phyloP scores from a whole-genome alignment of 2,888 invertebrate genomes.

The Drosophila incognita region DNA sequence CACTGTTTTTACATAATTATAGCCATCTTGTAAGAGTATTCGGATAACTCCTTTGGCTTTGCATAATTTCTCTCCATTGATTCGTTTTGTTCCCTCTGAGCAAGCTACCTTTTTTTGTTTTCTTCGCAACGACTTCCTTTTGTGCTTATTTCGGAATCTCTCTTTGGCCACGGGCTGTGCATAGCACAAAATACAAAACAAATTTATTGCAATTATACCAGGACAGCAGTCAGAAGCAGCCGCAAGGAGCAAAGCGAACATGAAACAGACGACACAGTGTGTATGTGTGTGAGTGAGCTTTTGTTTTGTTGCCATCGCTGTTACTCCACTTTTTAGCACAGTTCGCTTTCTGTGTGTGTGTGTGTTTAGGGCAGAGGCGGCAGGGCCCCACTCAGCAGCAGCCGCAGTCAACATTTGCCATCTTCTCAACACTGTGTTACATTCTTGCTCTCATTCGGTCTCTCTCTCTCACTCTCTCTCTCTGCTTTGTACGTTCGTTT shows the following conservation, averaged over 20 bases:
- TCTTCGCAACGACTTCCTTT: constrained; percentile 54
- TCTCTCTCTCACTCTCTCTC: constrained; percentile 1
- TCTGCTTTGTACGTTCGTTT: constrained; percentile 28
- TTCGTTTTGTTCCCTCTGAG: constrained; percentile 17
- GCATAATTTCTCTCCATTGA: constrained; percentile 2
- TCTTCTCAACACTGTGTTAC: constrained; percentile 52
- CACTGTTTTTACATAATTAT: neutral
- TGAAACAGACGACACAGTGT: constrained; percentile 25
- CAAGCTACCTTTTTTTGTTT: constrained; percentile 3
- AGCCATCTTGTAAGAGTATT: constrained; percentile 24
- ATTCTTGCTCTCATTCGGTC: constrained; percentile 24
- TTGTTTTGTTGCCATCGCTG: constrained; percentile 49
- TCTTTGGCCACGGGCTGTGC: constrained; percentile 24
- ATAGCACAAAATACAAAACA: constrained; percentile 42
- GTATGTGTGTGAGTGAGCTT: constrained; percentile 29
- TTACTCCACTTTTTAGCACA: constrained; percentile 64
- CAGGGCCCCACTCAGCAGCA: constrained; percentile 27
- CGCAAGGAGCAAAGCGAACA: constrained; percentile 16
- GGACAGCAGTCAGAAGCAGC: constrained; percentile 29
- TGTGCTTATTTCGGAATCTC: constrained; percentile 49
- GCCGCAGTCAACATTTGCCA: constrained; percentile 40
- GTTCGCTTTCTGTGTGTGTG: constrained; percentile 14
- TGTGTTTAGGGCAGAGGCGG: constrained; percentile 13
- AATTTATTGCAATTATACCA: constrained; percentile 71
- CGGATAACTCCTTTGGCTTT: neutral